Conservation (phyloP, 2,888 invertebrate genomes). For the Brachyptera risi region DNA sequence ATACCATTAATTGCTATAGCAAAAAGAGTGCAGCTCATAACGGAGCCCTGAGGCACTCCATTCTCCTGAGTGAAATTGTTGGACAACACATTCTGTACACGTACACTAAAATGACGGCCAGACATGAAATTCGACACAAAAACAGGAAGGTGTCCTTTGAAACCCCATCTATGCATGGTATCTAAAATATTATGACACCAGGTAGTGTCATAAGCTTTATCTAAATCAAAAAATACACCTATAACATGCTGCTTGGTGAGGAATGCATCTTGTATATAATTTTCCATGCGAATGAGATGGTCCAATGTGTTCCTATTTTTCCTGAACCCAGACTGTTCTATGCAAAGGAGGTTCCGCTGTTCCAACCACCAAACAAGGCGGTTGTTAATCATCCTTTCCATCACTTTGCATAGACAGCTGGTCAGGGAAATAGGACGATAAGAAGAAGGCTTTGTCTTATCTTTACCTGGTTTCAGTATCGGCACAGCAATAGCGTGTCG, state of each 20-base stretch:
- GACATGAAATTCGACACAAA: slow-evolving; percentile 26
- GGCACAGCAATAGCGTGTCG: slow-evolving; percentile 3
- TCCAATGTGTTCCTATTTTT: too few species aligned
- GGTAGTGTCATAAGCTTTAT: too few species aligned
- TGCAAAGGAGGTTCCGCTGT: slow-evolving; percentile 27
- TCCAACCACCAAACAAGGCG: slow-evolving; percentile 34
- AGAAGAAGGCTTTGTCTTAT: background rate
- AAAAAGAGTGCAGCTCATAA: slow-evolving; percentile 22
- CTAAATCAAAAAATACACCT: too few species aligned
- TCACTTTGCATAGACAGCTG: slow-evolving; percentile 36
- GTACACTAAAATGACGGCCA: slow-evolving; percentile 12
- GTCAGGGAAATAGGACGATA: slow-evolving; percentile 37
- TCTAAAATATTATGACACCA: slow-evolving; percentile 31
- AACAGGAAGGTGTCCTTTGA: slow-evolving; percentile 29
- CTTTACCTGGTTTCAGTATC: slow-evolving; percentile 10
- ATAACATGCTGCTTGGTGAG: too few species aligned
- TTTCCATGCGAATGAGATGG: too few species aligned
- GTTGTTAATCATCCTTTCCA: slow-evolving; percentile 35
- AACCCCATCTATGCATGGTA: slow-evolving; percentile 24
- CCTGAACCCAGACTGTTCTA: too few species aligned
- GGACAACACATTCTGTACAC: too few species aligned
- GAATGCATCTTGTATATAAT: slow-evolving; percentile 32
- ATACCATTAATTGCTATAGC: slow-evolving; percentile 22
- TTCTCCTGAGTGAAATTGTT: too few species aligned
- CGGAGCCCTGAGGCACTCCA: too few species aligned